phyloP scores from a whole-genome alignment of 2,888 invertebrate genomes.

The Ennomos erosarius region DNA sequence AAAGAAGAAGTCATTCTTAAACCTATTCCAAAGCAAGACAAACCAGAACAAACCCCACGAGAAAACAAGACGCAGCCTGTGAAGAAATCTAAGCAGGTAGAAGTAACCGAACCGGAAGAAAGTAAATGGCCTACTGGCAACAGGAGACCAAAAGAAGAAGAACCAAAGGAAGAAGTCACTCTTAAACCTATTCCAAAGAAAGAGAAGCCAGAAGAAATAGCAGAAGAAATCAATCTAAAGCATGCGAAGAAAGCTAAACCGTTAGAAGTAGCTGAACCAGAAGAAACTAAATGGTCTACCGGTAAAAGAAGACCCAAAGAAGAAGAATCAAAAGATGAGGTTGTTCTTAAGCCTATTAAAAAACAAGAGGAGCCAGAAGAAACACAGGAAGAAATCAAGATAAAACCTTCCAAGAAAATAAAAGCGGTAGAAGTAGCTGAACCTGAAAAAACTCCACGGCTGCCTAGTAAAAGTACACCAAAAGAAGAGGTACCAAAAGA shows the following conservation, averaged over 20 bases:
- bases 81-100: constrained; percentile 47
- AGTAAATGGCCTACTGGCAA: constrained; percentile 54
- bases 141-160: constrained; percentile 47
- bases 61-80: constrained; percentile 58
- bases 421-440: too few species aligned
- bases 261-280: too few species aligned
- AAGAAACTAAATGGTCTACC: too few species aligned
- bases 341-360: constrained; percentile 61
- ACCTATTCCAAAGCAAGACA: constrained; percentile 50
- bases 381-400: too few species aligned
- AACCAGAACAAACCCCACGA: constrained; percentile 47
- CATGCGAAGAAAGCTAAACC: too few species aligned
- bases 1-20: constrained; percentile 58
- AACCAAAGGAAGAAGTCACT: constrained; percentile 49
- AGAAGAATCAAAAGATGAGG: too few species aligned
- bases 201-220: constrained; percentile 58
- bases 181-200: constrained; percentile 54
- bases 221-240: constrained; percentile 68
- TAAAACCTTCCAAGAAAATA: too few species aligned
- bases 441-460: constrained; percentile 68
- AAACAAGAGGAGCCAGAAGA: too few species aligned
- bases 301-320: constrained; percentile 16
- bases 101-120: constrained; percentile 53
- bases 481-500: constrained; percentile 1
- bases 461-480: constrained; percentile 43